Evolutionary conservation across 2,797 vertebrate species (phyloP).

Genomic region (Hirundo rustica): DNA sequence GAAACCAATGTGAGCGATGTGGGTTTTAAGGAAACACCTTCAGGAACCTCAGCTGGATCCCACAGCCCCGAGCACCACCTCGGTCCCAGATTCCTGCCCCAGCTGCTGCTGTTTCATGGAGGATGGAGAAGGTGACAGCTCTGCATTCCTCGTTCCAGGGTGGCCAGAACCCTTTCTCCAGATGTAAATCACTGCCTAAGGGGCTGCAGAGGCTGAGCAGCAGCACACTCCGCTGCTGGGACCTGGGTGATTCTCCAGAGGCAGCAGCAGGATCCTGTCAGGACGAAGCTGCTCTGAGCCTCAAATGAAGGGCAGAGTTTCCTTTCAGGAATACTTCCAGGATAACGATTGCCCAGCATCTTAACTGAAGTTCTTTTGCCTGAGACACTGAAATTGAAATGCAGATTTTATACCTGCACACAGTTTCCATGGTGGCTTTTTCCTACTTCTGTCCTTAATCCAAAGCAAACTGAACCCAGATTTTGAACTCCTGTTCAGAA

Average conservation of each 20-base stretch:
- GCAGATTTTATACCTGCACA: background rate
- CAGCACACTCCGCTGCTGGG: background rate
- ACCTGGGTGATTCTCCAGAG: background rate
- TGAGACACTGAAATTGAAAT: background rate
- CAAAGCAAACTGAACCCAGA: background rate
- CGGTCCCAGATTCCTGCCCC: background rate
- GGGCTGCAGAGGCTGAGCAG: background rate
- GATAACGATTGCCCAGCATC: background rate
- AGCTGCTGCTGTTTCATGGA: background rate
- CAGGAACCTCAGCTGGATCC: background rate
- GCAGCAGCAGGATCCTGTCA: background rate
- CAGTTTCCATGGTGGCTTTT: background rate
- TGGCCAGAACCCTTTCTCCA: background rate
- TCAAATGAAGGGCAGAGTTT: background rate
- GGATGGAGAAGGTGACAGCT: background rate
- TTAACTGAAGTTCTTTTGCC: background rate
- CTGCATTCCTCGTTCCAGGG: background rate
- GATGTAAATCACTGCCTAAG: background rate
- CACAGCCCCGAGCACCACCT: background rate
- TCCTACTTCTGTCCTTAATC: background rate
- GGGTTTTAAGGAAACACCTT: background rate
- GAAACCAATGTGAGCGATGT: background rate
- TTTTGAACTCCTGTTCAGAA: background rate
- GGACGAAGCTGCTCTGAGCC: background rate
- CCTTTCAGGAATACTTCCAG: background rate